Base-by-base conservation (phyloP, 1,140 invertebrate genomes). In the Aricia agestis region DNA sequence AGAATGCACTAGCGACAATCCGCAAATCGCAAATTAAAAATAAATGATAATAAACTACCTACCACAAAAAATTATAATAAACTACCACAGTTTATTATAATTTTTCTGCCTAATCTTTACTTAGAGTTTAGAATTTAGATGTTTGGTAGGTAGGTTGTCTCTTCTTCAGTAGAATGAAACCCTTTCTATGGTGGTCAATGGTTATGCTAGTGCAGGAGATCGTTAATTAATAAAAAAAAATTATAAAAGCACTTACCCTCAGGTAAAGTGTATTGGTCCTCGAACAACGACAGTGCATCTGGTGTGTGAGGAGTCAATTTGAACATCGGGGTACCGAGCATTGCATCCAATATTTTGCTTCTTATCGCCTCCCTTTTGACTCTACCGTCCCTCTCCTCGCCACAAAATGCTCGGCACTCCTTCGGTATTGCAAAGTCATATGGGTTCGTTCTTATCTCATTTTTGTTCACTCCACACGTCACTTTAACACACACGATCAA, bases 191-290 rank as follows among this genome's bases (percentile, higher is more conserved):
- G 25, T 25, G 25, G 25, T 25, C 25, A 25, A 3, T 25, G 25
- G 25, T 25, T 3, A 25, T 25, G 25, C 25, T 25, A 25, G 25
- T 25, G 25, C 25, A 25, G 25, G 25, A 25, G 25, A 3, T 25
- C 3, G 25, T 25, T n/a, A n/a, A n/a, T n/a, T n/a, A n/a, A n/a
- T n/a, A n/a, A n/a, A n/a, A n/a, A 25, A 25, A 25, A 25, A 25
- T 25, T 25, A 25, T 25, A 25, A 3, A 25, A 25, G 25, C 25
- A 3, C 25, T 25, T 74, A 83, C 87, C 84, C 80, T 82, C 82
- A 10, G 87, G 87, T 61, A 89, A 67, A 36, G 84, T 80, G 57
- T 86, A 89, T 58, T 82, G 71, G 65, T 89, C 85, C 69, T 76
- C 76, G 36, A 89, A 78, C 67, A 84, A 68, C 9, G 75, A 76